Evolutionary conservation across 1,140 invertebrate genomes (phyloP).

Genomic region (Scaptomyza montana): DNA sequence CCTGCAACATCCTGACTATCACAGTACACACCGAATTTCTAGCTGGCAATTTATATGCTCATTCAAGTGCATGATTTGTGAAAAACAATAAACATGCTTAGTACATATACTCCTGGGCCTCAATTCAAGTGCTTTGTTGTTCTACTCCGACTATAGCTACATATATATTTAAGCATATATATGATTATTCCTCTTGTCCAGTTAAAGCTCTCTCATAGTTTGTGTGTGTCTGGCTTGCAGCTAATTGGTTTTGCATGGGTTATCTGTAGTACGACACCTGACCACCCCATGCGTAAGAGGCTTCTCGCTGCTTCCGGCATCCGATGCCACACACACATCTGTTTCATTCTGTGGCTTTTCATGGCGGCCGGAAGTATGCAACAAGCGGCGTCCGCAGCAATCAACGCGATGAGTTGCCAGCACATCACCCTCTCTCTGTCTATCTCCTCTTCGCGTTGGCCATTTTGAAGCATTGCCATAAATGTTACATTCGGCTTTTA

Average conservation of each 20-base stretch:
- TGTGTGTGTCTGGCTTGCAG: conserved; percentile 28
- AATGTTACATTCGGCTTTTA: conserved; percentile 77
- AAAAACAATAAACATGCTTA: conserved; percentile 79
- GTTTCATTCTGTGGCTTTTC: conserved; percentile 47
- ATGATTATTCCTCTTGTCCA: conserved; percentile 7
- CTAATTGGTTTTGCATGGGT: conserved; percentile 68
- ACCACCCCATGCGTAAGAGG: conserved; percentile 25
- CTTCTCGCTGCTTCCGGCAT: conserved; percentile 17
- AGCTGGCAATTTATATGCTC: conserved; percentile 36
- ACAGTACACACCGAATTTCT: conserved; percentile 7
- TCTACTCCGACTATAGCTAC: not conserved
- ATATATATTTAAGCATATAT: no score
- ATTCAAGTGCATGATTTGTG: conserved; percentile 71
- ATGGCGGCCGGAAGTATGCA: conserved; percentile 61
- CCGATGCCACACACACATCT: conserved; percentile 1
- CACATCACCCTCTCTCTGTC: not conserved
- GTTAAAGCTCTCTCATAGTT: not conserved
- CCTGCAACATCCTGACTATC: conserved; percentile 15
- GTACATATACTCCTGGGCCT: conserved; percentile 5
- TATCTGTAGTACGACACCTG: conserved; percentile 27
- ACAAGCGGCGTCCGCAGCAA: conserved; percentile 69
- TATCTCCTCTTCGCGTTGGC: conserved; percentile 9
- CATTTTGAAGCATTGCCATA: conserved; percentile 70
- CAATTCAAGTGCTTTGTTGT: conserved; percentile 53
- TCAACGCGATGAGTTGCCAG: conserved; percentile 58